Conservation (phyloP, 2,888 invertebrate species). For the Catocala sponsa region DNA sequence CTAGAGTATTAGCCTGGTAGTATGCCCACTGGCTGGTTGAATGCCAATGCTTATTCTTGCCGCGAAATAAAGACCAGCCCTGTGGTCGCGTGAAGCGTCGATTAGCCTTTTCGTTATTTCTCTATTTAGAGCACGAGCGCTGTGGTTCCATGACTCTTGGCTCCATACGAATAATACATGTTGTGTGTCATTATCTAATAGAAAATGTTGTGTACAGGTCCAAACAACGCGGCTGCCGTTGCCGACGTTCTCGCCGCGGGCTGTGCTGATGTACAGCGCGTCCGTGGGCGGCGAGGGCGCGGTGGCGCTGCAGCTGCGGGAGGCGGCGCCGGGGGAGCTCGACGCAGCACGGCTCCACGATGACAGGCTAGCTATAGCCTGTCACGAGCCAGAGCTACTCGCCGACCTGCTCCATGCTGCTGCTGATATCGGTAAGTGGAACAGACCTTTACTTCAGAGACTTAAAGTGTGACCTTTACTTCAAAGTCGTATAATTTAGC, state of each 20-base stretch:
- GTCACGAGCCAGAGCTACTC: slow-evolving; percentile 92
- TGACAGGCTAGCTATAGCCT: slow-evolving; percentile 91
- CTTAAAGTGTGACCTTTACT: no score
- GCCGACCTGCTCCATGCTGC: slow-evolving; percentile 91
- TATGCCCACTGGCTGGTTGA: no score
- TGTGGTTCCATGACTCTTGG: no score
- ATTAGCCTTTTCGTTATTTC: no score
- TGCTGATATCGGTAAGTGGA: slow-evolving; percentile 82
- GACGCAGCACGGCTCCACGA: slow-evolving; percentile 83
- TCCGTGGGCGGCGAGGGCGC: slow-evolving; percentile 89
- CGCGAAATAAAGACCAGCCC: no score
- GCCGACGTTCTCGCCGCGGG: slow-evolving; percentile 87
- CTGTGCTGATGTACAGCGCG: slow-evolving; percentile 91
- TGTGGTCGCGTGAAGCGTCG: no score
- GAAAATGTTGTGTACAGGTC: slow-evolving; percentile 60
- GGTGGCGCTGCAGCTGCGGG: slow-evolving; percentile 89
- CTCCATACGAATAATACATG: no score
- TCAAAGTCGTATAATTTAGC: no score
- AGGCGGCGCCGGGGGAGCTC: slow-evolving; percentile 85
- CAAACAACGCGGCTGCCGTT: slow-evolving; percentile 83
- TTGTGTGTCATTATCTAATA: not conserved
- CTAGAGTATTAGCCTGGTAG: no score
- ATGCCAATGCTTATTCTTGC: no score
- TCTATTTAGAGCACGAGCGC: no score
- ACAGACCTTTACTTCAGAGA: not conserved